Evolutionary conservation across 2,888 invertebrate genomes (phyloP), one percentile per base, ranked within the genome.

Genomic region (Rhamnusium bicolor): DNA sequence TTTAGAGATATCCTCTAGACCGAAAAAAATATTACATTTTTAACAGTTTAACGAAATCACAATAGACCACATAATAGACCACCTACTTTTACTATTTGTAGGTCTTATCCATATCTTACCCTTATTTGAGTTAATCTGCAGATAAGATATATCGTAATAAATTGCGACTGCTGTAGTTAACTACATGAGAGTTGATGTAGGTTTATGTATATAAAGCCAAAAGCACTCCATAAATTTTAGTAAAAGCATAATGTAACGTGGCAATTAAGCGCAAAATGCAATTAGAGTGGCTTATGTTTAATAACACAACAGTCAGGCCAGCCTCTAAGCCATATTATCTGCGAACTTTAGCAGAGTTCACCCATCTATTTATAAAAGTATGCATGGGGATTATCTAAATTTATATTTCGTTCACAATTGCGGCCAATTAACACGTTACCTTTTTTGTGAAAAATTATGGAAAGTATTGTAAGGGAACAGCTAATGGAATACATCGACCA

Each of bases 261-360:
- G 68, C 27, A 69, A 69, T 69, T 69, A 69, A 69, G 68, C 58
- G 16, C 47, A 46, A 58, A 69, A 69, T 69, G 60, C 68, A 69
- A 69, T 69, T 69, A 67, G 54, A 51, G 66, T 66, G 53, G 67
- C 67, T 46, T 67, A 58, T 58, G 32, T 58, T 58, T 58, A 58
- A 58, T 58, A 58, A 29, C 58, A 58, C 16, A 21, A 58, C 58
- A 58, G 58, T 32, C 58, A 29, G 58, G 32, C 32, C 32, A 32
- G 58, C 32, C 32, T 29, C 32, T 32, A 58, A 58, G 18, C 58
- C 58, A 16, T 8, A 58, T 58, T 32, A 58, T 58, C 32, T 32
- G 5, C 12, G 21, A 54, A 54, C 54, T 24, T 12, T n/a, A 18
- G 12, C 32, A 29, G 19, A 58, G 32, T 29, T 16, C 27, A 16